Evolutionary conservation across 2,888 invertebrate genomes (phyloP).

Genomic region (Elgonia sp.): DNA sequence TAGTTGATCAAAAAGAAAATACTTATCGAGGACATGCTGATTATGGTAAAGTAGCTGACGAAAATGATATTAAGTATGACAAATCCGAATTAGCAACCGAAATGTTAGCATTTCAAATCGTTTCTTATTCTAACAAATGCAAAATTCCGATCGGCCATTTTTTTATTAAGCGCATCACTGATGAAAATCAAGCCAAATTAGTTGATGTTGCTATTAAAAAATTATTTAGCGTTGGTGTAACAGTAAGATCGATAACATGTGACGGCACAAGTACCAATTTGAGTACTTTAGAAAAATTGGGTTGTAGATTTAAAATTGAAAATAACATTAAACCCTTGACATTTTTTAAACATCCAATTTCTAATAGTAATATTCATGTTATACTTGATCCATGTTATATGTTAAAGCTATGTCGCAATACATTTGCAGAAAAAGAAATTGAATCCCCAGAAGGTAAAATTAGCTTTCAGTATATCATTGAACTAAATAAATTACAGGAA

Average conservation of each 20-base stretch:
- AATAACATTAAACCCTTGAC: not conserved
- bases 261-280: constrained; percentile 47
- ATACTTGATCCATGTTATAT: constrained; percentile 62
- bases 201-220: too few species aligned
- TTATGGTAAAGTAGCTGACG: too few species aligned
- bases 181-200: not conserved
- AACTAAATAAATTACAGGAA: constrained; percentile 41
- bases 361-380: constrained; percentile 32
- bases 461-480: constrained; percentile 21
- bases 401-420: constrained; percentile 46
- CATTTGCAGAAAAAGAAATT: constrained; percentile 28
- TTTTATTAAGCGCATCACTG: too few species aligned
- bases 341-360: constrained; percentile 47
- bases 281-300: constrained; percentile 37
- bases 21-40: too few species aligned
- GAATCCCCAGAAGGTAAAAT: constrained; percentile 28
- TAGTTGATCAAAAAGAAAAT: too few species aligned
- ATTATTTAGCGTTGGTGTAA: constrained; percentile 6
- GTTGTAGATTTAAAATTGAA: constrained; percentile 16
- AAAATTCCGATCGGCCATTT: too few species aligned
- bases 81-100: too few species aligned
- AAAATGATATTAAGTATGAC: too few species aligned
- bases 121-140: too few species aligned
- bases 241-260: constrained; percentile 45
- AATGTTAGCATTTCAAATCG: too few species aligned